Percentiles rank a stretch among this genome's conserved stretches.
These are phyloP conservation scores for Listronotus bonariensis DNA, from an alignment of 1,140 invertebrate species.

Conservation along the genomic window DNA sequence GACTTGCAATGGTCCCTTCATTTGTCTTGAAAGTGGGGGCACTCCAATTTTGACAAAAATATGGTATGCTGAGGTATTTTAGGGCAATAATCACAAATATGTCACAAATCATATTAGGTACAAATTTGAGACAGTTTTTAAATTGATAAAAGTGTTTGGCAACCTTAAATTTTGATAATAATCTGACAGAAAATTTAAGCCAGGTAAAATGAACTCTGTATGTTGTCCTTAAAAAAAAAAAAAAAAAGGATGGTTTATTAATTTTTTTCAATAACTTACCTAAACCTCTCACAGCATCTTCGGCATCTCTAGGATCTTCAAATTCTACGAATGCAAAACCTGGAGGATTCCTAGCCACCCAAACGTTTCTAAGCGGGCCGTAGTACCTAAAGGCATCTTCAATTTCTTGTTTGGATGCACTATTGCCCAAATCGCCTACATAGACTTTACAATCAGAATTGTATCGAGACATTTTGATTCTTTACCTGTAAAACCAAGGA, in stretches of 20 bases:
- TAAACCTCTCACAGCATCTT: slow-evolving; percentile 83
- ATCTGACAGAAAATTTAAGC: no score
- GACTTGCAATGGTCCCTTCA: no score
- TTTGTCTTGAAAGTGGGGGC: no score
- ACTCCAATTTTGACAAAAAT: no score
- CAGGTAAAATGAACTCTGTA: neutral
- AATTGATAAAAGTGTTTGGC: no score
- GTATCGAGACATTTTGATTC: slow-evolving; percentile 69
- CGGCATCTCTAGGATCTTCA: slow-evolving; percentile 87
- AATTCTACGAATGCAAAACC: slow-evolving; percentile 97
- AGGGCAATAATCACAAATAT: no score
- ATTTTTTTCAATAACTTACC: slow-evolving; percentile 59
- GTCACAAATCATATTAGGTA: no score
- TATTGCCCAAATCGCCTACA: slow-evolving; percentile 90
- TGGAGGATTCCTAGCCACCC: slow-evolving; percentile 91
- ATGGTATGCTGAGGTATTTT: no score
- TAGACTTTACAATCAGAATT: slow-evolving; percentile 93
- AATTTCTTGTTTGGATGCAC: slow-evolving; percentile 87
- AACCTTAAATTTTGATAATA: no score
- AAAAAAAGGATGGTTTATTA: no score
- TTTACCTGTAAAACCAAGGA: slow-evolving; percentile 10
- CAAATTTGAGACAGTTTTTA: no score
- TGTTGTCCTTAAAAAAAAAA: neutral
- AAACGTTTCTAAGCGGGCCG: slow-evolving; percentile 90
- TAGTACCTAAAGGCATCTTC: slow-evolving; percentile 95